phyloP scores from a whole-genome alignment of 2,113 vertebrate species.

The Sinocyclocheilus grahami region DNA sequence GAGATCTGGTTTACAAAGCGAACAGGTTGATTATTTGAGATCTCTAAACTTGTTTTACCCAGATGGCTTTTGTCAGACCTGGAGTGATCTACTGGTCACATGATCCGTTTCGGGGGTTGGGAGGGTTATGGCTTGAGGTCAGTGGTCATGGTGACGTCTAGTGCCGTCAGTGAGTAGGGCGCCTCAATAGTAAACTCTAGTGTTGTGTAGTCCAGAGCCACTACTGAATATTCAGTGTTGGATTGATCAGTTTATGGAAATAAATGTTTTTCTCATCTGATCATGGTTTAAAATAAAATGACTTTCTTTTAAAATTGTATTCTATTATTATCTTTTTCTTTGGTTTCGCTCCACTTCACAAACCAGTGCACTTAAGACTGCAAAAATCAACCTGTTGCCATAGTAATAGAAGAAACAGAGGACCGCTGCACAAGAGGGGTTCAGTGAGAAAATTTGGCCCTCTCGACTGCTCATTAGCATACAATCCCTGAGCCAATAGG shows the following conservation, averaged over 20 bases:
- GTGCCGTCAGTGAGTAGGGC: constrained; percentile 20
- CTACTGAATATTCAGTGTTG: background rate
- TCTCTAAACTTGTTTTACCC: constrained; percentile 35
- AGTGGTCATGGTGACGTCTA: constrained; percentile 47
- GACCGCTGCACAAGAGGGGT: constrained; percentile 67
- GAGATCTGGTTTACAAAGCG: constrained; percentile 7
- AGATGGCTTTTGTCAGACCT: constrained; percentile 47
- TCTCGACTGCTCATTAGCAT: constrained; percentile 73
- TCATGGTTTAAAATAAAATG: background rate
- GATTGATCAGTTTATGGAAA: background rate
- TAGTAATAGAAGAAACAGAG: constrained; percentile 70
- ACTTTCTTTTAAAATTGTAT: background rate
- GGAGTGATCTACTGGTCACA: constrained; percentile 44
- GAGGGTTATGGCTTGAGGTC: constrained; percentile 39
- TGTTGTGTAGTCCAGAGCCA: constrained; percentile 5
- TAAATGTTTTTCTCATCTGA: background rate
- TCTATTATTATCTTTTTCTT: background rate
- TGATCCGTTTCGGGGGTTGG: constrained; percentile 40
- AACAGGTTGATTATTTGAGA: constrained; percentile 32
- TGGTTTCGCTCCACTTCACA: constrained; percentile 45
- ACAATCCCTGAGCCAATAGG: constrained; percentile 73
- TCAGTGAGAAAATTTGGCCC: constrained; percentile 64
- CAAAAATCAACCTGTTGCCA: constrained; percentile 73
- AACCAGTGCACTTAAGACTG: constrained; percentile 55
- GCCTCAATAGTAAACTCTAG: constrained; percentile 27